Base-by-base conservation (phyloP, 2,797 vertebrate species). In the Danio albolineatus region DNA sequence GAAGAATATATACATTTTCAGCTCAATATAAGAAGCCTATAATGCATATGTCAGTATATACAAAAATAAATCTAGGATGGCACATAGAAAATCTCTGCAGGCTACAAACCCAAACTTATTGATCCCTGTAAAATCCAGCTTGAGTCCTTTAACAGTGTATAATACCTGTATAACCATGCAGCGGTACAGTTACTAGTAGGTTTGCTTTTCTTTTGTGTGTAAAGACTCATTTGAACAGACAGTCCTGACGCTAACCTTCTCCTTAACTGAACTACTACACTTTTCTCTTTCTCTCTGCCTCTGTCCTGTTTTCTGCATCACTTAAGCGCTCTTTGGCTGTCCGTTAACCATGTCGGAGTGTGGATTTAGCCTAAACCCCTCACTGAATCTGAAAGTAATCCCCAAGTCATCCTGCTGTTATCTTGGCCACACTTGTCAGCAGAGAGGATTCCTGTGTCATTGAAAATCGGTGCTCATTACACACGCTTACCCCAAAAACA, bases 281-380 rank as follows among this genome's bases (percentile, higher is more conserved):
- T 86, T 82, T 69, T 82, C 82, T 88, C 83, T 85, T 77, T 75
- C 82, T 82, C 83, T 82, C 83, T 17, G 84, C 86, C 83, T 88
- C 85, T 78, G 39, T 56, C 17, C 73, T 36, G 43, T 79, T 87
- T 64, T n/a, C 44, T 88, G 84, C 80, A 87, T 87, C 88, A 87
- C 60, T 85, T 71, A 41, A 65, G 51, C 21, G 46, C 51, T 60
- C 17, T 82, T 81, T 83, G 81, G 82, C 71, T 57, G 60, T 87
- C 64, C 4, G 51, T 79, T 46, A 80, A 80, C 73, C 69, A 79
- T 84, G 82, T 83, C 41, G 66, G 77, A 85, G 79, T 82, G 61
- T 83, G 83, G 14, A 69, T 36, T 76, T 77, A 17, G 43, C 46
- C 39, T 59, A 61, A 84, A 79, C 69, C 69, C 73, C 43, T 81